Conservation (phyloP, 30 jellyfish, hydroid and myxozoan genomes). For the Turritopsis rubra region DNA sequence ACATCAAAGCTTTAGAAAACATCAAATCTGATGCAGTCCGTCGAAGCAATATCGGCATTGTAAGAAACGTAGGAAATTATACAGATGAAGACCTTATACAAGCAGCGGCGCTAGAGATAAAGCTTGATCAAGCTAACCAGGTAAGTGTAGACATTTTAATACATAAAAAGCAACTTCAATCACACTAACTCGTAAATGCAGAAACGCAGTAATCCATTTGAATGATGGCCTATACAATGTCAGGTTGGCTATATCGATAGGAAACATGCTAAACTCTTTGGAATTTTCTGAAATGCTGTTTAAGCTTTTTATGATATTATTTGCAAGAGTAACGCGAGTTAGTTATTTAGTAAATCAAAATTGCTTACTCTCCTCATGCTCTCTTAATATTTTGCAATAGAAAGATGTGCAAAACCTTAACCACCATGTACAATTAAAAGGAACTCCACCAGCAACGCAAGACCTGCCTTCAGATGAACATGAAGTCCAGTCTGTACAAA, state of each 20-base stretch:
- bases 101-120: neutral
- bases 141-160: neutral
- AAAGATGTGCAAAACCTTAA: neutral
- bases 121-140: neutral
- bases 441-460: neutral
- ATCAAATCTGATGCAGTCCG: neutral
- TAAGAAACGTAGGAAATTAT: slow-evolving; percentile 1
- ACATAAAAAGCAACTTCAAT: too few species aligned
- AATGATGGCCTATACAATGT: too few species aligned
- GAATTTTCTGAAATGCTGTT: too few species aligned
- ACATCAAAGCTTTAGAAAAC: slow-evolving; percentile 4
- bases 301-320: too few species aligned
- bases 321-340: too few species aligned
- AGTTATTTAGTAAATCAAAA: neutral
- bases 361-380: neutral
- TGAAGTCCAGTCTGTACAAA: slow-evolving; percentile 27
- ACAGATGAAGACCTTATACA: slow-evolving; percentile 10
- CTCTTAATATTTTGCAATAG: neutral
- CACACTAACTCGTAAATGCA: too few species aligned
- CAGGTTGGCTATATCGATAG: too few species aligned
- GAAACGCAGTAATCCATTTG: too few species aligned
- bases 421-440: neutral
- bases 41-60: slow-evolving; percentile 5
- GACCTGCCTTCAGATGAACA: neutral
- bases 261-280: too few species aligned